Evolutionary conservation across 2,888 invertebrate species (phyloP), one percentile per base, ranked within the genome.

Genomic region (Nipponacmea schrenckii): DNA sequence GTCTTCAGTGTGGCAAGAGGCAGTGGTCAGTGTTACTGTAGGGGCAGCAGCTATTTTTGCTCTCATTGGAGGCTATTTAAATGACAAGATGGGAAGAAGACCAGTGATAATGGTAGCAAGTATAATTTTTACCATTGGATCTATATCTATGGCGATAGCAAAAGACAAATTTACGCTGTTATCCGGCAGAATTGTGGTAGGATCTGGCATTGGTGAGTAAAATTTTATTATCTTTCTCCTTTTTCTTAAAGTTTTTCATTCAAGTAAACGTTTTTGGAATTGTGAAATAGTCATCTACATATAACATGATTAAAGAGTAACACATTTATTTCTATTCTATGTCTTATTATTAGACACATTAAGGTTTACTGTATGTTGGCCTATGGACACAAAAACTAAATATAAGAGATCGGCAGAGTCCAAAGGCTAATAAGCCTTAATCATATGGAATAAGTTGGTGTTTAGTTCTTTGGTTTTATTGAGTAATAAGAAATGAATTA

Each of bases 71-170:
- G 91, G 91, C 2, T 86, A 85, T 72, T 77, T 90, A 12, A 89
- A 90, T 74, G 91, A 91, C 79, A 77, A 81, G 20, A 81, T 90
- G 46, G 92, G 92, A 4, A 84, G 92, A 1, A 90, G 90, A 64
- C 87, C 88, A 1, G 89, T 91, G 4, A 91, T 91, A 62, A 84
- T 91, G 70, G 74, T 86, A 8, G 90, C 91, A 2, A 90, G 90
- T 75, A 75, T 90, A 2, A 82, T 91, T 45, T 92, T 91, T 80
- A 87, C 90, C 1, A 77, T 88, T 4, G 91, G 91, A 5, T 89
- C 91, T 0, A 75, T 90, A 5, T 83, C 91, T 65, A 89, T 91
- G 90, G 90, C 87, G 2, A 80, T 88, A 15, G 86, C 90, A 10
- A 79, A 82, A 45, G 85, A 84, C 74, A 87, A 89, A 68, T 86